Evolutionary conservation across 1,140 invertebrate species (phyloP), one percentile per base, ranked within the genome.

Genomic region (Zophobas atratus): DNA sequence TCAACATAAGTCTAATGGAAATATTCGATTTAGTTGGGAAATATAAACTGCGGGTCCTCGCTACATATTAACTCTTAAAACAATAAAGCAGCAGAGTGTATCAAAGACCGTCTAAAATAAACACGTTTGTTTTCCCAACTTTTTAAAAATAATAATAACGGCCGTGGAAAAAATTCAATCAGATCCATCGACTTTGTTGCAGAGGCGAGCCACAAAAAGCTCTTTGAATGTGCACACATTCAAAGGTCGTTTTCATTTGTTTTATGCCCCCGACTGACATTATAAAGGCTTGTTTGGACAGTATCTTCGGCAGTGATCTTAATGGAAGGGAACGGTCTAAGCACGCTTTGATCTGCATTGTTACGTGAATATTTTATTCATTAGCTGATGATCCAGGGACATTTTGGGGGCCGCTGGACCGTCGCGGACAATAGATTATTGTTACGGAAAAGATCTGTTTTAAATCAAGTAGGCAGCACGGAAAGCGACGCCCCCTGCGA

Each of bases 1-100:
- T 81, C 78, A 81, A 78, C 77, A 77, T 80, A 60, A 77, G 74
- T 78, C 70, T 82, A 80, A 74, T 79, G 76, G 70, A 78, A 80
- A 78, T 79, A 77, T 78, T 80, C 71, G 75, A 81, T 81, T 77
- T 63, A 77, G 49, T 63, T 36, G 67, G 43, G 72, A 75, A 51
- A 75, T 79, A 73, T 74, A 73, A 77, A 77, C 55, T 63, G 48
- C n/a, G n/a, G 35, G 38, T 34, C n/a, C 43, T 53, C 48, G 41
- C 53, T 60, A 63, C 35, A 75, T 76, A 70, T 55, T 51, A 70
- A 76, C 49, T 67, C 57, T 76, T 76, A 70, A 70, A 76, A 76
- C 75, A 76, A 76, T 76, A 76, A 76, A 76, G 75, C 49, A 36
- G 33, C 48, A 35, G n/a, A 38, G 32, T 43, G 38, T 56, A 39